Evolutionary conservation across 1,140 invertebrate species (phyloP).

Genomic region (Zophobas morio): DNA sequence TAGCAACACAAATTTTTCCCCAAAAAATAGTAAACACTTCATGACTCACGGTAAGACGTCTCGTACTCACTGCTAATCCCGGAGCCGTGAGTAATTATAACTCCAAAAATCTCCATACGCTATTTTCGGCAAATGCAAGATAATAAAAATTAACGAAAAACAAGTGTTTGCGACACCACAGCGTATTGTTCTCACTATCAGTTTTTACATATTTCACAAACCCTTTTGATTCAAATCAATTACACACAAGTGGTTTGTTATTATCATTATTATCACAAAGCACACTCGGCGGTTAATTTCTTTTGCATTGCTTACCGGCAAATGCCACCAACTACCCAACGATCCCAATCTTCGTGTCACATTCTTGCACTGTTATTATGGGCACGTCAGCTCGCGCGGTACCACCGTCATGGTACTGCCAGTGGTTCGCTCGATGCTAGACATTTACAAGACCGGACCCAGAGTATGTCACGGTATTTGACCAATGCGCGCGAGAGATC

Average conservation of each 20-base stretch:
- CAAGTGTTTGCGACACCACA: constrained; percentile 15
- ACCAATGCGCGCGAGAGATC: constrained; percentile 24
- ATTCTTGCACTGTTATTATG: constrained; percentile 47
- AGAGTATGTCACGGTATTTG: constrained; percentile 56
- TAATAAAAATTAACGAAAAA: not conserved
- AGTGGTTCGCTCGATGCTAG: constrained; percentile 38
- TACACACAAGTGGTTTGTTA: constrained; percentile 18
- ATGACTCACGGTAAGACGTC: no score
- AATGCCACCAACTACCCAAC: constrained; percentile 22
- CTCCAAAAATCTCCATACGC: not conserved
- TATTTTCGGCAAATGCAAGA: constrained; percentile 1
- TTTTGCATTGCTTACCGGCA: constrained; percentile 15
- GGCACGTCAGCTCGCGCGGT: constrained; percentile 47
- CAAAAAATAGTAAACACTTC: no score
- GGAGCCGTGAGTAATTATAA: no score
- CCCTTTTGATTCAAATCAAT: not conserved
- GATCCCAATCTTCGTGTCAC: constrained; percentile 25
- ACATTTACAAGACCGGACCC: constrained; percentile 16
- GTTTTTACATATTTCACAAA: not conserved
- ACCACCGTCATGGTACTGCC: constrained; percentile 59
- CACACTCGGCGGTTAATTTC: not conserved
- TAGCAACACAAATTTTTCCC: no score
- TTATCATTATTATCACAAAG: constrained; percentile 2
- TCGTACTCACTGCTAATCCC: no score
- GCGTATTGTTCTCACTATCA: constrained; percentile 6